phyloP scores from a whole-genome alignment of 2,113 vertebrate species.

The Microcebus jonahi region DNA sequence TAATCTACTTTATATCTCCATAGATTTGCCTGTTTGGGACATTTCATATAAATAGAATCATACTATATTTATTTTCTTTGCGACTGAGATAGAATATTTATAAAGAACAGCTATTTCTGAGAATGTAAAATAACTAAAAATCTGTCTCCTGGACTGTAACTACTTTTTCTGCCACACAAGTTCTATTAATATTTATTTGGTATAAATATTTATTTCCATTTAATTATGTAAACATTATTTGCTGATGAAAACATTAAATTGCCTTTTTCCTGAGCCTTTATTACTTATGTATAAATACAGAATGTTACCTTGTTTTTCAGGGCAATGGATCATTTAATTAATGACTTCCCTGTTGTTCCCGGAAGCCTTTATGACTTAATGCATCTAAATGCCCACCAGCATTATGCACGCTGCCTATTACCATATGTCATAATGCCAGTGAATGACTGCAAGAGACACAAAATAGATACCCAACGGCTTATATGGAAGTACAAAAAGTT shows the following conservation, averaged over 20 bases:
- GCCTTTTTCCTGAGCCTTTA: not conserved
- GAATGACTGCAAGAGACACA: not conserved
- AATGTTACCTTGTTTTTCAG: not conserved
- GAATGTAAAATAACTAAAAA: not conserved
- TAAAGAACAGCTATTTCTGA: not conserved
- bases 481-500: not conserved
- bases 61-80: not conserved
- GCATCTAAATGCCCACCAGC: not conserved
- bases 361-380: not conserved
- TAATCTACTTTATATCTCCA: not conserved
- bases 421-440: not conserved
- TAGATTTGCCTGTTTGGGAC: not conserved
- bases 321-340: not conserved
- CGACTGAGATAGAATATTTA: not conserved
- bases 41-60: not conserved
- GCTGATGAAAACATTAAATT: not conserved
- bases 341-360: not conserved
- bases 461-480: not conserved
- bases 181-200: not conserved
- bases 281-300: not conserved
- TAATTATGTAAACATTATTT: not conserved
- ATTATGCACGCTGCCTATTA: not conserved
- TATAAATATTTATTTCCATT: not conserved
- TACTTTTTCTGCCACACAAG: not conserved
- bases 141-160: not conserved